Evolutionary conservation across 2,113 vertebrate species (phyloP).

Genomic region (Fulica atra): DNA sequence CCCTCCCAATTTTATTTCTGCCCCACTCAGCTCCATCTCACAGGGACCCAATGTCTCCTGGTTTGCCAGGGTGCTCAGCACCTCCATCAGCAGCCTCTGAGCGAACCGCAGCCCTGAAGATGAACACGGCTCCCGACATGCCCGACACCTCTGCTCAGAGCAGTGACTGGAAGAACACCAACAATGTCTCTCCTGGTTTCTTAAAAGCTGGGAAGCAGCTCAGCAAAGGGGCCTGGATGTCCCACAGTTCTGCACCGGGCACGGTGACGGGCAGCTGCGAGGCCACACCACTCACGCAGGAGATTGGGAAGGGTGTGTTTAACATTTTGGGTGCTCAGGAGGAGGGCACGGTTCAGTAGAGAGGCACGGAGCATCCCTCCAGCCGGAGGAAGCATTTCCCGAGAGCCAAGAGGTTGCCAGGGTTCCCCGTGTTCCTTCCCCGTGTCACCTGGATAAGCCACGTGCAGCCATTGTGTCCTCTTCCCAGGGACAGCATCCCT

Average conservation of each 20-base stretch:
- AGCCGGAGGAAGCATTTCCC: accelerated
- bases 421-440: background rate
- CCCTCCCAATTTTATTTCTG: background rate
- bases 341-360: background rate
- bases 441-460: background rate
- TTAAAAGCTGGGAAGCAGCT: background rate
- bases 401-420: background rate
- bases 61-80: background rate
- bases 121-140: accelerated
- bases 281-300: background rate
- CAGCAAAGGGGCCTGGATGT: background rate
- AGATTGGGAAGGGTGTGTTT: background rate
- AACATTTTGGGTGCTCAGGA: accelerated
- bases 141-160: background rate
- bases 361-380: background rate
- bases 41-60: background rate
- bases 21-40: background rate
- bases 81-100: background rate
- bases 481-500: background rate
- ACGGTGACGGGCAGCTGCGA: accelerated
- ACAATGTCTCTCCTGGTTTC: background rate
- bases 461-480: accelerated
- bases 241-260: background rate
- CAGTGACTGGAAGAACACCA: background rate
- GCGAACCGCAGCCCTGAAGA: background rate